Base-by-base conservation (phyloP, 2,888 invertebrate species). In the Seira ritae region DNA sequence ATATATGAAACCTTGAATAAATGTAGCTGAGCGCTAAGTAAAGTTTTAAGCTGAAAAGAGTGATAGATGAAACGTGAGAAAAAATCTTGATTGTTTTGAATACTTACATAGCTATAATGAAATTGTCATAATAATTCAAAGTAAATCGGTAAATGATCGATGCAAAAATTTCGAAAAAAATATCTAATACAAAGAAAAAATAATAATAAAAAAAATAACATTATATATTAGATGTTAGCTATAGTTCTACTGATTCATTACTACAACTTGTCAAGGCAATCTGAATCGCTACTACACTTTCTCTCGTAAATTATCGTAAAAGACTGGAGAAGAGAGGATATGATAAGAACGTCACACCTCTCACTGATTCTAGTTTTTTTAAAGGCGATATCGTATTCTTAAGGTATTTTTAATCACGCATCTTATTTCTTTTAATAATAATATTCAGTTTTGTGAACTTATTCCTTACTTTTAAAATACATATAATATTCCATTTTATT, bases 261-360 rank as follows among this genome's bases (percentile, higher is more conserved):
- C 42, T 42, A 8, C 37, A 37, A 68, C 17, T 70, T 46, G 6
- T 50, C n/a, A 23, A 24, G n/a, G 19, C 8, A 76, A 72, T 76
- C 71, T 66, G 76, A 73, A 68, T 67, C 73, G 68, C 82, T 73
- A 55, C n/a, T 10, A 37, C 15, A 31, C 12, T 24, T 42, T 60
- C 4, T 42, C 81, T 78, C 77, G 82, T 83, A 83, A 73, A 69
- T 69, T 83, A 83, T 78, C 77, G 82, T 83, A 77, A 83, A 42
- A 83, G 82, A 83, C 82, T 83, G 82, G 77, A 73, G 72, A 73
- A 77, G 77, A 60, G 71, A 62, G 73, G 66, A 77, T n/a, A n/a
- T n/a, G n/a, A n/a, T n/a, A n/a, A n/a, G n/a, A n/a, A n/a, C n/a
- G n/a, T 75, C 50, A 42, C 42, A 42, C 66, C 76, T 75, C 76